Evolutionary conservation across 2,888 invertebrate genomes (phyloP).

Genomic region (Mesochorus sp.): DNA sequence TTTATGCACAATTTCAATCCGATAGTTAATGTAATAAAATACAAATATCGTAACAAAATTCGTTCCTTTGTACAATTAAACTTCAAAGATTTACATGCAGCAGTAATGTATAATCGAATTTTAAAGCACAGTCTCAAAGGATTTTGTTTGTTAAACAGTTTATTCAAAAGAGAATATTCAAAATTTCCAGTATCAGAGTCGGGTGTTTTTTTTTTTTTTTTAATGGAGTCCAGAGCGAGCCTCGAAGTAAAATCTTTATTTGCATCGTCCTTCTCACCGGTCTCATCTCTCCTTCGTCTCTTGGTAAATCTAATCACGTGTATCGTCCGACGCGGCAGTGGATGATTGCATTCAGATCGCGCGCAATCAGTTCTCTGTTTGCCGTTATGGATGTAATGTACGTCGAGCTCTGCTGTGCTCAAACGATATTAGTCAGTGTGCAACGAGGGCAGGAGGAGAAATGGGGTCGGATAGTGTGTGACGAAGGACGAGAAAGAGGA

Average conservation of each 20-base stretch:
- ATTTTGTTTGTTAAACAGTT: too few relatives aligned
- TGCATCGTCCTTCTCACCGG: neutral
- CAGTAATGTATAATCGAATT: too few relatives aligned
- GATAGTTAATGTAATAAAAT: too few relatives aligned
- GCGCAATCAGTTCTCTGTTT: constrained; percentile 54
- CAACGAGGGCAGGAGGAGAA: neutral
- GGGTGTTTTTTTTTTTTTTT: too few relatives aligned
- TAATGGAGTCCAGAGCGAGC: neutral
- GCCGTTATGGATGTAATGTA: constrained; percentile 47
- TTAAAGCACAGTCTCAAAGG: too few relatives aligned
- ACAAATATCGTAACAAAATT: too few relatives aligned
- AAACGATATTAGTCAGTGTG: constrained; percentile 43
- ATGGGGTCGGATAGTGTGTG: neutral
- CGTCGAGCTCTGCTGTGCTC: constrained; percentile 20
- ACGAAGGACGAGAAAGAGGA: constrained; percentile 2
- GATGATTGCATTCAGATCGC: constrained; percentile 47
- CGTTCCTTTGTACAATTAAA: too few relatives aligned
- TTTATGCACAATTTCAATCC: too few relatives aligned
- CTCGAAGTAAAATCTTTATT: neutral
- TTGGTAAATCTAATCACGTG: constrained; percentile 45
- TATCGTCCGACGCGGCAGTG: constrained; percentile 11
- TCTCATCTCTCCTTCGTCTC: neutral
- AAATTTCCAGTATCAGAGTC: too few relatives aligned
- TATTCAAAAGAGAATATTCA: too few relatives aligned
- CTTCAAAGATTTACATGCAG: too few relatives aligned